These are phyloP conservation scores for Oplegnathus fasciatus DNA, from an alignment of 2,113 vertebrate species.

Conservation along the genomic window DNA sequence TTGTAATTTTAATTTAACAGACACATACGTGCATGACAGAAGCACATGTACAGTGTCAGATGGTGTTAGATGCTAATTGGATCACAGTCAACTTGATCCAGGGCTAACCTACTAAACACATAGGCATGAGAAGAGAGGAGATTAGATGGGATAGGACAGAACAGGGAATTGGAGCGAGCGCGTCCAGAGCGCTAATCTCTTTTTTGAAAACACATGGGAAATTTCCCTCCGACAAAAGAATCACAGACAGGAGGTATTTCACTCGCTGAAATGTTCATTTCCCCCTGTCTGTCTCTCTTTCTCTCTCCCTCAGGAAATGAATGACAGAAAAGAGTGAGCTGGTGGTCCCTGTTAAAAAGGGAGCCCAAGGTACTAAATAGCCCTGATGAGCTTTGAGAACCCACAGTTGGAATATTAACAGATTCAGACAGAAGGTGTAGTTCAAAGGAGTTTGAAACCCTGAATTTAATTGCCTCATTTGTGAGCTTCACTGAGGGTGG, in stretches of 20 bases:
- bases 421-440: conserved; percentile 70
- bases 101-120: conserved; percentile 72
- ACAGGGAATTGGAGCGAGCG: conserved; percentile 63
- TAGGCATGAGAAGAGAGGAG: conserved; percentile 55
- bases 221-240: conserved; percentile 52
- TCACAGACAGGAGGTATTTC: conserved; percentile 55
- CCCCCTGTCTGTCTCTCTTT: conserved; percentile 15
- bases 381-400: conserved; percentile 68
- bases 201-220: conserved; percentile 72
- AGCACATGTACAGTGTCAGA: conserved; percentile 53
- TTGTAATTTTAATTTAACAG: not conserved
- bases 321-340: conserved; percentile 55
- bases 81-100: conserved; percentile 74
- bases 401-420: conserved; percentile 70
- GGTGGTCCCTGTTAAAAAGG: conserved; percentile 68
- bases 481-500: conserved; percentile 61
- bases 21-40: conserved; percentile 10
- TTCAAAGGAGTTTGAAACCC: conserved; percentile 69
- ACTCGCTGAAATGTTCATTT: conserved; percentile 55
- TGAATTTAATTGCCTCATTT: conserved; percentile 77
- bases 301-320: conserved; percentile 50
- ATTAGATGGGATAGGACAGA: conserved; percentile 64
- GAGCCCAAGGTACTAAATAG: conserved; percentile 57
- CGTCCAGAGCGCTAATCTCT: conserved; percentile 64
- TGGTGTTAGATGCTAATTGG: conserved; percentile 75